These are phyloP conservation scores for Acholoe squamosa DNA, from an alignment of 2,888 invertebrate species.

Conservation along the genomic window DNA sequence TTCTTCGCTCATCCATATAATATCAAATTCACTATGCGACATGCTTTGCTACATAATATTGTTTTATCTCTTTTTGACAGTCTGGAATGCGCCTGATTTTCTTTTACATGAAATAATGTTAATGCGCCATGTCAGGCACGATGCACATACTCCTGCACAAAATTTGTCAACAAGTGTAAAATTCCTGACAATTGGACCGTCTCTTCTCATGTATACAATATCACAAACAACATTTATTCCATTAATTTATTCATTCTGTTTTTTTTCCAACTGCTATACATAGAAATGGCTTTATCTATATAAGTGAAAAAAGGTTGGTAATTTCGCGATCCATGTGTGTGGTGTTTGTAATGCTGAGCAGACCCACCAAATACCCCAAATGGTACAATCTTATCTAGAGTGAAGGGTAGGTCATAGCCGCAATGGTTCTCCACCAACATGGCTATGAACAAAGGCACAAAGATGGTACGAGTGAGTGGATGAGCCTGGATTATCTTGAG, in stretches of 20 bases:
- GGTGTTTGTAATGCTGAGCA: conserved; percentile 76
- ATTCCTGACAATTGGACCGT: too few species aligned
- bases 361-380: conserved; percentile 75
- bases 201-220: background rate
- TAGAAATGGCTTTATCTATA: conserved; percentile 70
- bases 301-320: conserved; percentile 80
- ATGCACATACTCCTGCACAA: too few species aligned
- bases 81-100: too few species aligned
- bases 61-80: too few species aligned
- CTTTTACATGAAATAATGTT: too few species aligned
- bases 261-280: conserved; percentile 9
- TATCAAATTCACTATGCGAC: too few species aligned
- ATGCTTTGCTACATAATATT: too few species aligned
- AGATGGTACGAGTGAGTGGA: conserved; percentile 76
- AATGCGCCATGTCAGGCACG: too few species aligned
- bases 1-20: too few species aligned
- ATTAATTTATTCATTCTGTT: background rate
- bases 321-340: conserved; percentile 73
- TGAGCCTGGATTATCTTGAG: conserved; percentile 73
- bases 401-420: conserved; percentile 79
- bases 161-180: too few species aligned
- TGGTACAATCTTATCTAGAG: conserved; percentile 76
- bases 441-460: conserved; percentile 76
- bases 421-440: conserved; percentile 77
- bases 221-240: background rate